These are phyloP conservation scores for Horisme vitalbata DNA, from an alignment of 2,888 invertebrate genomes.

Conservation along the genomic window DNA sequence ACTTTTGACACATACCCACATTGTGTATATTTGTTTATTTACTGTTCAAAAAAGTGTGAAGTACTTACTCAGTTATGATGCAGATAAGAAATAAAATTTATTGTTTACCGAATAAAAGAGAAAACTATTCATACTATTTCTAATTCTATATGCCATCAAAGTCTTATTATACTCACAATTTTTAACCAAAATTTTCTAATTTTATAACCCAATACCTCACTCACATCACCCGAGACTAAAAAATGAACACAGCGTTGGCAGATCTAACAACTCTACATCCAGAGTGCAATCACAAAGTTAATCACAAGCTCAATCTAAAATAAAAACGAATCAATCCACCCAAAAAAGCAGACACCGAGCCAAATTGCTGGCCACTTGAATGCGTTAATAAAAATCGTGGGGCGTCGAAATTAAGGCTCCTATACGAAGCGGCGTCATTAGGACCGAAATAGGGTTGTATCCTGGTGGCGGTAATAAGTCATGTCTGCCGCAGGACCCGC, in stretches of 20 bases:
- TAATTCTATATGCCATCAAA: too few species aligned
- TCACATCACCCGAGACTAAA: background rate
- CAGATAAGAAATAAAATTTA: too few species aligned
- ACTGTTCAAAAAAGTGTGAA: too few species aligned
- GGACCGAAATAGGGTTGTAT: constrained; percentile 80
- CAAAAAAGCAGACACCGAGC: constrained; percentile 30
- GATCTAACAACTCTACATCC: constrained; percentile 1
- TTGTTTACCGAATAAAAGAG: too few species aligned
- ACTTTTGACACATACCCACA: too few species aligned
- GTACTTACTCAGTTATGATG: too few species aligned
- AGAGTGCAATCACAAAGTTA: constrained; percentile 15
- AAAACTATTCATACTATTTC: too few species aligned
- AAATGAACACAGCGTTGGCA: background rate
- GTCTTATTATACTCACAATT: too few species aligned
- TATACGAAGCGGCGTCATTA: constrained; percentile 77
- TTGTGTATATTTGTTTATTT: too few species aligned
- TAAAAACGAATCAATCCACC: constrained; percentile 38
- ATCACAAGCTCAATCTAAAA: constrained; percentile 25
- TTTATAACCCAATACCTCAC: too few species aligned
- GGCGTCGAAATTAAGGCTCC: constrained; percentile 79
- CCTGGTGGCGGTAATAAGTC: constrained; percentile 79
- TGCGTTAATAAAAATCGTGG: constrained; percentile 79
- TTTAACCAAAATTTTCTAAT: too few species aligned
- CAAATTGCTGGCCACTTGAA: constrained; percentile 70
- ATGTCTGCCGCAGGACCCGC: constrained; percentile 76